Evolutionary conservation across 92 coral and sea anemone species (phyloP).

Genomic region (Paragorgia papillata): DNA sequence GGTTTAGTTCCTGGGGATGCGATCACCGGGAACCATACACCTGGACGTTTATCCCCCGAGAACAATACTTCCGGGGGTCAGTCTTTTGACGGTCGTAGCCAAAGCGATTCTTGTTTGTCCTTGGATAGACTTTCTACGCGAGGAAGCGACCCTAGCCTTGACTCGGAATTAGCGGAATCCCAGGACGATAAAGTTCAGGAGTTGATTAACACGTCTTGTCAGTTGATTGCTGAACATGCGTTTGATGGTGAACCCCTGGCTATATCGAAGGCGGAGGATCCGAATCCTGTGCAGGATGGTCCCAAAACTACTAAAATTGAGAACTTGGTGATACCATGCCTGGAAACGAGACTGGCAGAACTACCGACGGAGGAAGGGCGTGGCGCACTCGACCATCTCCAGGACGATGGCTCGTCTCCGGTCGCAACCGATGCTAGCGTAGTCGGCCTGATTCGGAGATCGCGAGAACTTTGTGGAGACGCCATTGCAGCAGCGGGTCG

Average conservation of each 20-base stretch:
- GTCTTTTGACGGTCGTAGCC: too few species aligned
- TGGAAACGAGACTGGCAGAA: too few species aligned
- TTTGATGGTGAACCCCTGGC: background rate
- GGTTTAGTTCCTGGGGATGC: background rate
- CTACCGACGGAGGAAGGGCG: too few species aligned
- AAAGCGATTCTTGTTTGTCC: background rate
- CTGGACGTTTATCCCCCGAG: background rate
- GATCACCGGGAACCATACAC: background rate
- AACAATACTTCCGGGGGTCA: background rate
- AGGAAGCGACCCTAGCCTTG: background rate
- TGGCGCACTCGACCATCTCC: too few species aligned
- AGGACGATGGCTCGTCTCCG: too few species aligned
- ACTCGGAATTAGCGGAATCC: background rate
- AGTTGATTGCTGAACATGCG: constrained; percentile 7
- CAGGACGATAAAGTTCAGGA: constrained; percentile 25
- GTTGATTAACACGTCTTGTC: constrained; percentile 2
- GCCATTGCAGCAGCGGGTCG: background rate
- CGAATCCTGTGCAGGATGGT: too few species aligned
- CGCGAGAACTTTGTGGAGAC: constrained; percentile 29
- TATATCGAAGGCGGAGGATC: too few species aligned
- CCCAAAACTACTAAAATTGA: too few species aligned
- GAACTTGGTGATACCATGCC: too few species aligned
- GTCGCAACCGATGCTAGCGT: constrained; percentile 3
- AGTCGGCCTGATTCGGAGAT: constrained; percentile 15
- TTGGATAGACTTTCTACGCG: background rate